Conservation (phyloP, 1,140 invertebrate genomes). For the Hormaphis cornu region DNA sequence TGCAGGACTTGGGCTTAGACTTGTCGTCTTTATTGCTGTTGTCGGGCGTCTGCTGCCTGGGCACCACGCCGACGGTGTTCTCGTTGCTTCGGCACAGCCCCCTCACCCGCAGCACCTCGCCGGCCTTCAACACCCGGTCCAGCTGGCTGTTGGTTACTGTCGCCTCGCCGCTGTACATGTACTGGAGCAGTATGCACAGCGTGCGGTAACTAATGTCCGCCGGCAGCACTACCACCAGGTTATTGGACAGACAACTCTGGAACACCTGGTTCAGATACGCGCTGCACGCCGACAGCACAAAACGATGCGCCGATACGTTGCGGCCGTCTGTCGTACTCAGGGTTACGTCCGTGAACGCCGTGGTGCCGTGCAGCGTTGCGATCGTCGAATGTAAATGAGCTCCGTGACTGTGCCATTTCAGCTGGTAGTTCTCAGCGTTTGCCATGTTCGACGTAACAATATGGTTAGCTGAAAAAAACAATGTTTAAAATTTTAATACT, state of each 20-base stretch:
- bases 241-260: conserved; percentile 48
- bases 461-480: conserved; percentile 1
- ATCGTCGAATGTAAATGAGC: conserved; percentile 69
- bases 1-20: conserved; percentile 43
- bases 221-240: conserved; percentile 64
- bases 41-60: conserved; percentile 36
- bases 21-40: conserved; percentile 41
- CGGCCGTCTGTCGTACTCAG: conserved; percentile 68
- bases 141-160: conserved; percentile 74
- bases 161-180: conserved; percentile 77
- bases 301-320: conserved; percentile 74
- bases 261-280: conserved; percentile 48
- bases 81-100: conserved; percentile 38
- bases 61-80: conserved; percentile 34
- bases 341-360: conserved; percentile 74
- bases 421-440: conserved; percentile 63
- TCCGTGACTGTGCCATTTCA: conserved; percentile 77
- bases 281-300: conserved; percentile 71
- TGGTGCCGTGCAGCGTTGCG: conserved; percentile 63
- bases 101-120: conserved; percentile 61
- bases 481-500: too few relatives aligned
- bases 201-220: conserved; percentile 68
- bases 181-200: conserved; percentile 69
- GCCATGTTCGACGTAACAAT: conserved; percentile 33
- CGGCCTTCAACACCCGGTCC: conserved; percentile 65